Percentiles rank a stretch among this genome's conserved stretches.
phyloP scores from a whole-genome alignment of 2,113 vertebrate species.

The Blennius ocellaris region DNA sequence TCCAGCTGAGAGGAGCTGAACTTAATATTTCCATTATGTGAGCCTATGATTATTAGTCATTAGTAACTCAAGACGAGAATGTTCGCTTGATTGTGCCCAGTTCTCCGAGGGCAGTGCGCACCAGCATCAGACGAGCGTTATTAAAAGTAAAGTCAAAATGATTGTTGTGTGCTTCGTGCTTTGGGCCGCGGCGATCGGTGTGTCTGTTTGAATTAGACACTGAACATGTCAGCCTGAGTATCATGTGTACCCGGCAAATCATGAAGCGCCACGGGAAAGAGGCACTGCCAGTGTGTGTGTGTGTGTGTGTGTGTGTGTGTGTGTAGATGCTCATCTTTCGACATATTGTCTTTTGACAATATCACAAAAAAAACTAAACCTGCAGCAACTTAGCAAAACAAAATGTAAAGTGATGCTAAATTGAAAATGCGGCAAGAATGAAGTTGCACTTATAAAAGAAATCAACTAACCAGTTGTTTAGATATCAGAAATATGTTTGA shows the following conservation, averaged over 20 bases:
- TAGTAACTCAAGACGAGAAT: slow-evolving; percentile 65
- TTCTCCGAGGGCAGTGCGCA: slow-evolving; percentile 13
- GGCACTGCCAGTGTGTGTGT: slow-evolving; percentile 24
- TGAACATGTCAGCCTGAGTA: slow-evolving; percentile 68
- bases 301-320: neutral
- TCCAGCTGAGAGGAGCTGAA: neutral
- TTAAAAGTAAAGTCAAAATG: slow-evolving; percentile 64
- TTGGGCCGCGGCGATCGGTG: slow-evolving; percentile 66
- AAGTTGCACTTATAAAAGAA: no score
- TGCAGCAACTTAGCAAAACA: no score
- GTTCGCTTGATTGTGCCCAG: slow-evolving; percentile 63
- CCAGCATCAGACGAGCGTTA: slow-evolving; percentile 64
- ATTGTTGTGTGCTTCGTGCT: slow-evolving; percentile 65
- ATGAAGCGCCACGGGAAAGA: slow-evolving; percentile 39
- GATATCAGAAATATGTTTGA: no score
- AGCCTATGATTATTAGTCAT: slow-evolving; percentile 59
- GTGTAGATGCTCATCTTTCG: no score
- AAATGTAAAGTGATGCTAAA: no score
- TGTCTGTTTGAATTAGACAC: slow-evolving; percentile 71
- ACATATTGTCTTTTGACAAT: no score
- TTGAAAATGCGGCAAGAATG: no score
- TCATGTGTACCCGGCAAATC: slow-evolving; percentile 70
- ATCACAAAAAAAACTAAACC: no score
- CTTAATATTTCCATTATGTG: slow-evolving; percentile 63
- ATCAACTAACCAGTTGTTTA: no score